phyloP scores from a whole-genome alignment of 2,888 invertebrate genomes.

The Megaustenia siamemsis region DNA sequence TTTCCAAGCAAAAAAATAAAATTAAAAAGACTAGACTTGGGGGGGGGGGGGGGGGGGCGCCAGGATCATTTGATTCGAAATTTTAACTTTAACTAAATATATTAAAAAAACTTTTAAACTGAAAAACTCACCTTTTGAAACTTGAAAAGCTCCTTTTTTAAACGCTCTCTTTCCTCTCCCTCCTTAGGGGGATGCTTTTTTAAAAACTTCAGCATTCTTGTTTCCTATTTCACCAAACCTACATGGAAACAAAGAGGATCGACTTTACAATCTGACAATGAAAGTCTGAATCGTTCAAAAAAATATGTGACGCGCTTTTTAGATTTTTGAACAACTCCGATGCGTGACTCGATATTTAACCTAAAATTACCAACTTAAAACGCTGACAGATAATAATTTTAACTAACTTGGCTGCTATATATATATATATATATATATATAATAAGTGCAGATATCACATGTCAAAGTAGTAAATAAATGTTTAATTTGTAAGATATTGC shows the following conservation, averaged over 20 bases:
- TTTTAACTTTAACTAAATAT: neutral
- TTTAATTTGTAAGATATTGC: neutral
- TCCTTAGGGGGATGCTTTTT: conserved; percentile 83
- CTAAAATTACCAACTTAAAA: neutral
- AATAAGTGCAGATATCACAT: no score
- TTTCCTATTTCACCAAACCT: neutral
- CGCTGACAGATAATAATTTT: neutral
- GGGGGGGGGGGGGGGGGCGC: no score
- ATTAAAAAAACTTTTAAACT: neutral
- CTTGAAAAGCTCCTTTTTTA: conserved; percentile 95
- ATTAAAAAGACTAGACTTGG: no score
- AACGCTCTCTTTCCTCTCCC: conserved; percentile 92
- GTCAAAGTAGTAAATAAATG: no score
- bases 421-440: neutral
- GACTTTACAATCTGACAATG: neutral
- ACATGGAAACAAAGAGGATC: conserved; percentile 19
- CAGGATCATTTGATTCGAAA: neutral
- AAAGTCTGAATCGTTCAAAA: no score
- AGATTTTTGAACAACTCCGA: neutral
- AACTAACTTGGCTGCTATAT: neutral
- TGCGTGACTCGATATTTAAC: no score
- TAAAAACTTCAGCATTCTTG: conserved; percentile 72
- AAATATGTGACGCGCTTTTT: conserved; percentile 3
- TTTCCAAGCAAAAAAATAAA: no score
- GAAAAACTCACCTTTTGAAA: conserved; percentile 90